A percentile compares a stretch with the other conserved stretches of the same genome.
Conservation (phyloP, 2,113 vertebrate species). For the Galbula dea region DNA sequence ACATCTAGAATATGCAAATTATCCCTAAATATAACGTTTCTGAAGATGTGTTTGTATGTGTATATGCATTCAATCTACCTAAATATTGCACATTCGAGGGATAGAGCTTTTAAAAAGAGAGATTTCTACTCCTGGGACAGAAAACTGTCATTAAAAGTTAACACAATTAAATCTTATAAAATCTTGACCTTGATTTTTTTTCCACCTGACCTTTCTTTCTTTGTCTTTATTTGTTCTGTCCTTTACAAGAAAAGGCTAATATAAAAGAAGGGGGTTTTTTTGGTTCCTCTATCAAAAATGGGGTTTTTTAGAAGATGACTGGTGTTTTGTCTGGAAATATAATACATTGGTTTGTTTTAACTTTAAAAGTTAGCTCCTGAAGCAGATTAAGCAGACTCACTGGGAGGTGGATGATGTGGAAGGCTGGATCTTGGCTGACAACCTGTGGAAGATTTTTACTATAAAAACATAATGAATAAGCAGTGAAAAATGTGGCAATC, state of each 20-base stretch:
- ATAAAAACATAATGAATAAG: constrained; percentile 28
- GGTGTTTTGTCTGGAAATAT: background rate
- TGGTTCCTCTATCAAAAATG: background rate
- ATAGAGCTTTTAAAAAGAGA: background rate
- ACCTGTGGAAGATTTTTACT: background rate
- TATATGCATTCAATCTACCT: background rate
- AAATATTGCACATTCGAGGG: background rate
- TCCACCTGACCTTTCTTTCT: background rate
- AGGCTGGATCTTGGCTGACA: background rate
- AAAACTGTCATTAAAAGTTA: background rate
- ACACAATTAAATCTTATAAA: background rate
- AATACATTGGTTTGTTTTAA: background rate
- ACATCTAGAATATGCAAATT: background rate
- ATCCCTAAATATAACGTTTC: background rate
- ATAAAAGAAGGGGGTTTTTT: background rate
- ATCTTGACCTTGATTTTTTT: background rate
- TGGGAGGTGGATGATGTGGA: background rate
- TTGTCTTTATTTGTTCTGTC: background rate
- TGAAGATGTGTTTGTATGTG: background rate
- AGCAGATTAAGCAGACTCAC: background rate
- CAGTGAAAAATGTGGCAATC: background rate
- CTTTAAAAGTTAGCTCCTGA: background rate
- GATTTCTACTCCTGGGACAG: background rate
- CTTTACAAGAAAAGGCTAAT: background rate
- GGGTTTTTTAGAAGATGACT: background rate